These are phyloP conservation scores for Porites divaricata DNA, from an alignment of 92 coral and sea anemone genomes.

Conservation along the genomic window DNA sequence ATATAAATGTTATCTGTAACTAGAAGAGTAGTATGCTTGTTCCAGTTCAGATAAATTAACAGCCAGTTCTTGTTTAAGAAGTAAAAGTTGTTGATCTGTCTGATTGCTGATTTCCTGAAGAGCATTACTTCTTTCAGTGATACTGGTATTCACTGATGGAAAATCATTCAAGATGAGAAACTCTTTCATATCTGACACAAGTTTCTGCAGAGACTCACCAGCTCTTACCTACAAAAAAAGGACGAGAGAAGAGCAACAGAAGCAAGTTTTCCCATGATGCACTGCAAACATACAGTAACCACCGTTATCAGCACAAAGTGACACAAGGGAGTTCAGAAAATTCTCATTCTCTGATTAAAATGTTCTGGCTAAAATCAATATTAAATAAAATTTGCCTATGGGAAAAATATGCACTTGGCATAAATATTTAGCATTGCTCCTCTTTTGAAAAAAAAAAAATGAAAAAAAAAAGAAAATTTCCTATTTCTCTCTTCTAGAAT, in stretches of 20 bases:
- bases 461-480: too few relatives aligned
- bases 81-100: conserved; percentile 69
- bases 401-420: too few relatives aligned
- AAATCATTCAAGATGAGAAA: conserved; percentile 94
- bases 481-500: too few relatives aligned
- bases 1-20: conserved; percentile 50
- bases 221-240: conserved; percentile 85
- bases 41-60: conserved; percentile 79
- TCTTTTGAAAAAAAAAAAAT: too few relatives aligned
- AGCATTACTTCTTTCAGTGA: conserved; percentile 75
- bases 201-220: conserved; percentile 92
- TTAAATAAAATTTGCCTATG: too few relatives aligned
- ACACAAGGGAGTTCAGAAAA: too few relatives aligned
- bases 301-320: too few relatives aligned
- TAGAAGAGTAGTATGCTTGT: conserved; percentile 81
- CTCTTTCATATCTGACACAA: conserved; percentile 98
- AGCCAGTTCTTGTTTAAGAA: conserved; percentile 84
- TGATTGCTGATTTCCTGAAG: conserved; percentile 72
- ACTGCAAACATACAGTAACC: too few relatives aligned
- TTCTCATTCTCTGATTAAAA: too few relatives aligned
- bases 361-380: too few relatives aligned
- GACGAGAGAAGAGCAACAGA: background rate
- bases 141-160: conserved; percentile 93
- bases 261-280: too few relatives aligned
- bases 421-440: too few relatives aligned